Conservation (phyloP, 2,888 invertebrate genomes). For the Lithodes maja region DNA sequence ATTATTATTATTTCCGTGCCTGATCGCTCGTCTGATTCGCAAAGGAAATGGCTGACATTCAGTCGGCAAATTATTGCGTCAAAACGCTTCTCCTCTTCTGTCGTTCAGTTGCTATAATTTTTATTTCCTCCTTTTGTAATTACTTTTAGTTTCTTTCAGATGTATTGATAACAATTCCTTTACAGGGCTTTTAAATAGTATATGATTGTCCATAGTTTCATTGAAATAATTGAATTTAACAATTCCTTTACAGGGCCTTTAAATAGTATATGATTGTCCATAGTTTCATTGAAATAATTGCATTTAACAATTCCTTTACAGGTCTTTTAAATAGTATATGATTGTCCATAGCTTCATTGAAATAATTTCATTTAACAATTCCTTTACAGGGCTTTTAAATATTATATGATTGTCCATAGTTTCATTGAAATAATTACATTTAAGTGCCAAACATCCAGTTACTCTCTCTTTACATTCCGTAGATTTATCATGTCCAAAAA, state of each 20-base stretch:
- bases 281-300: too few relatives aligned
- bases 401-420: too few relatives aligned
- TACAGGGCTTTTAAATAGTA: neutral
- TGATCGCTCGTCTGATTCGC: neutral
- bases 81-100: neutral
- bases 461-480: too few relatives aligned
- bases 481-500: too few relatives aligned
- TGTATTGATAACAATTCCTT: neutral
- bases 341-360: too few relatives aligned
- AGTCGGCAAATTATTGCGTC: neutral
- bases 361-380: too few relatives aligned
- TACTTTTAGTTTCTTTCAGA: slow-evolving; percentile 13
- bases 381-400: too few relatives aligned
- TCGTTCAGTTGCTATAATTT: neutral
- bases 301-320: neutral
- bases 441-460: too few relatives aligned
- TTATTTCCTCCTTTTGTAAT: neutral
- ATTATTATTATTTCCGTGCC: neutral
- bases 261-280: neutral
- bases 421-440: too few relatives aligned
- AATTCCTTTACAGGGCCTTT: neutral
- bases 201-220: neutral
- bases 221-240: neutral
- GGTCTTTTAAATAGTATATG: too few relatives aligned
- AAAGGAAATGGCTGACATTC: neutral